Evolutionary conservation across 2,113 vertebrate species (phyloP).

Genomic region (Lepidothrix coronata): DNA sequence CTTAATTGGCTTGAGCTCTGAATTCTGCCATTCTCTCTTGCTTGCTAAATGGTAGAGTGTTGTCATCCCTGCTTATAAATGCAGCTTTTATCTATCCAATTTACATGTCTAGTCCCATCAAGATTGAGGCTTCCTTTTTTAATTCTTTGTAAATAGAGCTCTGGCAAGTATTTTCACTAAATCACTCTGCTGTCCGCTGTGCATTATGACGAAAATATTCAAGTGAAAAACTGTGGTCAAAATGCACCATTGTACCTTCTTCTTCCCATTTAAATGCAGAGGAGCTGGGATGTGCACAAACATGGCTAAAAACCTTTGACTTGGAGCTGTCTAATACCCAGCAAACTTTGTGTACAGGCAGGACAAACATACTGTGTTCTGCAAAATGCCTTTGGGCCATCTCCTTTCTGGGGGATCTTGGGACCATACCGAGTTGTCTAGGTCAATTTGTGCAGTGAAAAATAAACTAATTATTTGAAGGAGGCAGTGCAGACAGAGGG

Average conservation of each 20-base stretch:
- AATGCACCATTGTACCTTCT: neutral
- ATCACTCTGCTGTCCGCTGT: neutral
- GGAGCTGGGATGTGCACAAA: neutral
- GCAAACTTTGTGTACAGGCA: neutral
- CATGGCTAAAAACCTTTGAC: neutral
- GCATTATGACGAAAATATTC: neutral
- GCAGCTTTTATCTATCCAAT: neutral
- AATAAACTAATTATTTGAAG: neutral
- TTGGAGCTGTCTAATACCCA: neutral
- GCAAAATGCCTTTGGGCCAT: neutral
- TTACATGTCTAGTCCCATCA: neutral
- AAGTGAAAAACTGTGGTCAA: neutral
- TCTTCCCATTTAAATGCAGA: neutral
- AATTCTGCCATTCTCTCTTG: conserved; percentile 14
- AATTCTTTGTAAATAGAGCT: neutral
- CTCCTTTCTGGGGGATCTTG: neutral
- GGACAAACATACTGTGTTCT: neutral
- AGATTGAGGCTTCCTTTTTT: neutral
- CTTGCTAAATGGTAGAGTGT: neutral
- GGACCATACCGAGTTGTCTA: neutral
- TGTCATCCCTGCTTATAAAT: neutral
- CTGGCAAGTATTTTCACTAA: neutral
- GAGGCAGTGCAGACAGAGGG: neutral
- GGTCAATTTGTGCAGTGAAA: neutral
- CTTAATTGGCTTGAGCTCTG: conserved; percentile 7